Conservation (phyloP, 2,888 invertebrate genomes). For the Megalurothrips usitatus region DNA sequence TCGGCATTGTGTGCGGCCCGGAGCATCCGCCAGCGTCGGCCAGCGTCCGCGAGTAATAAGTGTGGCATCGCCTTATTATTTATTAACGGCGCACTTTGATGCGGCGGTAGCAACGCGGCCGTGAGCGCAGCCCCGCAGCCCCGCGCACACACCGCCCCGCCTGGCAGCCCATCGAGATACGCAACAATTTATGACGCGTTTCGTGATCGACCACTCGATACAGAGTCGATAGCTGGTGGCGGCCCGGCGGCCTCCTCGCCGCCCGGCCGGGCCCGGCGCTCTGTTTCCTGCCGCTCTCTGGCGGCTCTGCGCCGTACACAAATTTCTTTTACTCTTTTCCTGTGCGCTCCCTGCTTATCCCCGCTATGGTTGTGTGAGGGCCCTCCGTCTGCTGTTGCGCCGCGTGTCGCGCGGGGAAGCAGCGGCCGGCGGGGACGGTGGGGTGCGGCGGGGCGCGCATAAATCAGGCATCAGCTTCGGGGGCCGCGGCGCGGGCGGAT, state of each 20-base stretch:
- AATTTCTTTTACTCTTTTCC: too few relatives aligned
- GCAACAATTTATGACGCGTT: slow-evolving; percentile 16
- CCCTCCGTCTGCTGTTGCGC: too few relatives aligned
- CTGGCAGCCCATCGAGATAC: slow-evolving; percentile 18
- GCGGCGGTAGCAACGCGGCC: neutral
- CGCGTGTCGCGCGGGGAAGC: neutral
- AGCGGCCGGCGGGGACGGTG: neutral
- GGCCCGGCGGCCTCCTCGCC: too few relatives aligned
- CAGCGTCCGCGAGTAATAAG: too few relatives aligned
- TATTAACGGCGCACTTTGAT: neutral
- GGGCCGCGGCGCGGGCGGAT: neutral
- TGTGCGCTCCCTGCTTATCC: too few relatives aligned
- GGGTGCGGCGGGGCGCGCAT: neutral
- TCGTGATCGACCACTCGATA: slow-evolving; percentile 24
- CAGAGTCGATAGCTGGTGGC: neutral
- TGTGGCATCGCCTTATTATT: neutral
- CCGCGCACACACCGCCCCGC: neutral
- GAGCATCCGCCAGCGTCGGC: too few relatives aligned
- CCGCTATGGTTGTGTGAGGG: too few relatives aligned
- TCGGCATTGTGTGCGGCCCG: too few relatives aligned
- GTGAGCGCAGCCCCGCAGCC: neutral
- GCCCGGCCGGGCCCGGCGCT: too few relatives aligned
- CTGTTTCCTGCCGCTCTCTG: too few relatives aligned
- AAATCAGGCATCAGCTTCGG: neutral
- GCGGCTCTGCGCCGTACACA: too few relatives aligned